phyloP scores from a whole-genome alignment of 2,888 invertebrate genomes.

The Arrhopalites spinosus region DNA sequence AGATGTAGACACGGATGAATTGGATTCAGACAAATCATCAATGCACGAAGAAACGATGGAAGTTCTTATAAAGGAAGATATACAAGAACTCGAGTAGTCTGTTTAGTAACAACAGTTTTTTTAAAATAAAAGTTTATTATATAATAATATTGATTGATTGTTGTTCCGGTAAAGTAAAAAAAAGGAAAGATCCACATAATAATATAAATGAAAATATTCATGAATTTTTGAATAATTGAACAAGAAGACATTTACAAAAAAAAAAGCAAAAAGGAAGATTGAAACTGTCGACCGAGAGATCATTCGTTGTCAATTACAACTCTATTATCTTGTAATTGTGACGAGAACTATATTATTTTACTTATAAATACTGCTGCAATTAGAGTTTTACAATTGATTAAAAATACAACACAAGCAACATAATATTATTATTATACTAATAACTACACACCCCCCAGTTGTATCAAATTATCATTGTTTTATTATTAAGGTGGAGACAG shows the following conservation, averaged over 20 bases:
- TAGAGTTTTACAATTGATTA: no score
- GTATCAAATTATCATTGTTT: no score
- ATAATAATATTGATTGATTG: slow-evolving; percentile 18
- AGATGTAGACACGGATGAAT: slow-evolving; percentile 93
- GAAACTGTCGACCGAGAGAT: no score
- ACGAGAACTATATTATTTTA: no score
- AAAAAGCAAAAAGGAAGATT: no score
- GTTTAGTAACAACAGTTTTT: slow-evolving; percentile 19
- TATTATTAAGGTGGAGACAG: no score
- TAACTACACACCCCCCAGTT: no score
- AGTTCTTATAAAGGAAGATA: slow-evolving; percentile 83
- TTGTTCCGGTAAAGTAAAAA: neutral
- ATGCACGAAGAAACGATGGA: slow-evolving; percentile 94
- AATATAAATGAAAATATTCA: neutral
- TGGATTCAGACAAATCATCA: slow-evolving; percentile 82
- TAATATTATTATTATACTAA: no score
- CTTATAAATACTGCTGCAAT: no score
- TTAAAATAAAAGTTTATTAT: slow-evolving; percentile 17
- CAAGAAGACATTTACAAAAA: neutral
- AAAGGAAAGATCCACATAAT: neutral
- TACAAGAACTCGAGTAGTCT: slow-evolving; percentile 50
- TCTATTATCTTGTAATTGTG: no score
- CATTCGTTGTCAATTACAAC: no score
- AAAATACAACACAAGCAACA: no score
- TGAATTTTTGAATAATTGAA: neutral